These are phyloP conservation scores for Ooceraea biroi DNA, from an alignment of 1,140 invertebrate species.

Conservation along the genomic window DNA sequence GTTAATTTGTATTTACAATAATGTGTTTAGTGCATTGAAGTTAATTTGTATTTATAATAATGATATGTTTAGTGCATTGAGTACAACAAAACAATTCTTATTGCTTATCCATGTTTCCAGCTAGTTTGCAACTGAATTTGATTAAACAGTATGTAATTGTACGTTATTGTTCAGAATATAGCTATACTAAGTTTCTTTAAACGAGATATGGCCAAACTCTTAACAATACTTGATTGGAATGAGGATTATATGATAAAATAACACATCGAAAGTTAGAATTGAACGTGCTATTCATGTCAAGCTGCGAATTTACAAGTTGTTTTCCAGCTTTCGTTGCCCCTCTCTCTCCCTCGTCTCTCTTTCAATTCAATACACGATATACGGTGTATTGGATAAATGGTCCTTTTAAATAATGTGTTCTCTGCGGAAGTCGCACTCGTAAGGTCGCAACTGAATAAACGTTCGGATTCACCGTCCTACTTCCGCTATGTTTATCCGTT, in stretches of 20 bases:
- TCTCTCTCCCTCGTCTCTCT: slow-evolving; percentile 6
- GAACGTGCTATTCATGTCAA: slow-evolving; percentile 43
- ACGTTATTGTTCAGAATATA: not conserved
- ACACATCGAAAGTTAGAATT: slow-evolving; percentile 5
- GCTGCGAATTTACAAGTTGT: slow-evolving; percentile 52
- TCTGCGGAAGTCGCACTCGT: slow-evolving; percentile 27
- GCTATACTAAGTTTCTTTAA: not conserved
- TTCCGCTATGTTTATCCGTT: slow-evolving; percentile 44
- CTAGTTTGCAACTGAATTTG: not conserved
- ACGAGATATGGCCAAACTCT: not conserved
- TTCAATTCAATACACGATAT: slow-evolving; percentile 43
- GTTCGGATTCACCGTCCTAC: slow-evolving; percentile 51
- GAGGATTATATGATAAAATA: slow-evolving; percentile 22
- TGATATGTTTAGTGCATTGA: not conserved
- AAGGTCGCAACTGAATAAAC: slow-evolving; percentile 61
- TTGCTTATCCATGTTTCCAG: not conserved
- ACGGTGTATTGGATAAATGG: slow-evolving; percentile 46
- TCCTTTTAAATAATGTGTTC: slow-evolving; percentile 54
- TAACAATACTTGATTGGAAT: not conserved
- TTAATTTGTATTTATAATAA: not conserved
- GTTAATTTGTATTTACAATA: not conserved
- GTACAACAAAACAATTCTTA: not conserved
- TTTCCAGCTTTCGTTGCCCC: slow-evolving; percentile 54
- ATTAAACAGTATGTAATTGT: not conserved
- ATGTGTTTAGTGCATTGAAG: not conserved